Percentiles rank a stretch among this genome's conserved stretches.
Evolutionary conservation across 30 jellyfish, hydroid and myxozoan genomes (phyloP).

Genomic region (Cassiopea xamachana): DNA sequence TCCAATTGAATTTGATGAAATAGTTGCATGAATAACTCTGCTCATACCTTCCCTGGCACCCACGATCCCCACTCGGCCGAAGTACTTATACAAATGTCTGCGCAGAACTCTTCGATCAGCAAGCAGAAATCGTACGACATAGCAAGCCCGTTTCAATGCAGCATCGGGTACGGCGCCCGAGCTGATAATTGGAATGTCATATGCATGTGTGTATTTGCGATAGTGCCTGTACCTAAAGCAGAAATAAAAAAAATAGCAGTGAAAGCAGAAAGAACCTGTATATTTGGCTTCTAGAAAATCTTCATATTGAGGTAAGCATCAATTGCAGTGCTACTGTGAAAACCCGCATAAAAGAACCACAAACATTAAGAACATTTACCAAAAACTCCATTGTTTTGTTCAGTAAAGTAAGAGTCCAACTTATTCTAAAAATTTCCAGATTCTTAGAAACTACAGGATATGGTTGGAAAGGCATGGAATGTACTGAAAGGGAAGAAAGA

Average conservation of each 20-base stretch:
- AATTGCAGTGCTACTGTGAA: no score
- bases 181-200: slow-evolving; percentile 80
- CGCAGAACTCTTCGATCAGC: slow-evolving; percentile 79
- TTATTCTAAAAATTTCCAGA: no score
- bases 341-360: no score
- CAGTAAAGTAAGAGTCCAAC: no score
- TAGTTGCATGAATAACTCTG: neutral
- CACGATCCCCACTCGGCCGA: slow-evolving; percentile 84
- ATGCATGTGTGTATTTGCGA: slow-evolving; percentile 89
- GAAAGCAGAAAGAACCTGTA: neutral
- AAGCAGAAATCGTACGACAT: slow-evolving; percentile 74
- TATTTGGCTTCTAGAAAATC: neutral
- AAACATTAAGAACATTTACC: no score
- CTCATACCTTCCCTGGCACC: slow-evolving; percentile 79
- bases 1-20: neutral
- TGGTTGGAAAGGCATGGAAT: no score
- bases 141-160: slow-evolving; percentile 91
- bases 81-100: slow-evolving; percentile 66
- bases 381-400: no score
- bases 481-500: no score
- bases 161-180: slow-evolving; percentile 70
- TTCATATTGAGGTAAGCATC: no score
- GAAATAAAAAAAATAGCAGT: neutral
- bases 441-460: no score
- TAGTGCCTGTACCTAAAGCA: slow-evolving; percentile 78